Conservation (phyloP, 2,888 invertebrate genomes). For the Agrenia bidenticulata region DNA sequence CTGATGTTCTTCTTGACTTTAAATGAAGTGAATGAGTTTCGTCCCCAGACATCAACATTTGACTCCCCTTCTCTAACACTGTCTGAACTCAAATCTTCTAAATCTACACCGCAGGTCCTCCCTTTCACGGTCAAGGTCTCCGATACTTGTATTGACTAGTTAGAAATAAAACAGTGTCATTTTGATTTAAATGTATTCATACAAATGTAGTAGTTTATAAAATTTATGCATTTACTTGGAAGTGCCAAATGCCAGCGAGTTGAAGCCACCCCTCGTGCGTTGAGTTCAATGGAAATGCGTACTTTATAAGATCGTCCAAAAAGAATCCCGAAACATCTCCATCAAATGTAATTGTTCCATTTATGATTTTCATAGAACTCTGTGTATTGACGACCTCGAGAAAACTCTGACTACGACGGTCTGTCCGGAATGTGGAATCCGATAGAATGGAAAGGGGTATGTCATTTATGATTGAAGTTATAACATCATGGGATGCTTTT, state of each 20-base stretch:
- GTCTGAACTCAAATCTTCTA: constrained; percentile 28
- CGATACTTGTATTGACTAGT: background rate
- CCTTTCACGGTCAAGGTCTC: constrained; percentile 20
- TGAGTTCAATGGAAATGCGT: constrained; percentile 37
- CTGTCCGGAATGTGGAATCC: constrained; percentile 24
- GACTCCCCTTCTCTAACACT: constrained; percentile 29
- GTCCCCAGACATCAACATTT: constrained; percentile 24
- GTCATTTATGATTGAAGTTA: constrained; percentile 4
- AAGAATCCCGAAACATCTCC: constrained; percentile 24
- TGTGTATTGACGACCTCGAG: constrained; percentile 16
- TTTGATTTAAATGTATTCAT: no score
- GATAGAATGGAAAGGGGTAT: background rate
- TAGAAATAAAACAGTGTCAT: background rate
- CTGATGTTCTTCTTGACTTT: constrained; percentile 16
- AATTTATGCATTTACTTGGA: constrained; percentile 19
- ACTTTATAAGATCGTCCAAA: constrained; percentile 25
- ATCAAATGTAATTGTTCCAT: constrained; percentile 23
- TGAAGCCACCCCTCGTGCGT: constrained; percentile 15
- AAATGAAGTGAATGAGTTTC: constrained; percentile 23
- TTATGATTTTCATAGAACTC: constrained; percentile 11
- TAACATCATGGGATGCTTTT: constrained; percentile 8
- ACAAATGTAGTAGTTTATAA: background rate
- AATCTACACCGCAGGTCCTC: constrained; percentile 36
- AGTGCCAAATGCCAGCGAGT: constrained; percentile 17
- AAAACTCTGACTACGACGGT: constrained; percentile 32